Evolutionary conservation across 2,888 invertebrate species (phyloP).

Genomic region (Cloeon dipterum): DNA sequence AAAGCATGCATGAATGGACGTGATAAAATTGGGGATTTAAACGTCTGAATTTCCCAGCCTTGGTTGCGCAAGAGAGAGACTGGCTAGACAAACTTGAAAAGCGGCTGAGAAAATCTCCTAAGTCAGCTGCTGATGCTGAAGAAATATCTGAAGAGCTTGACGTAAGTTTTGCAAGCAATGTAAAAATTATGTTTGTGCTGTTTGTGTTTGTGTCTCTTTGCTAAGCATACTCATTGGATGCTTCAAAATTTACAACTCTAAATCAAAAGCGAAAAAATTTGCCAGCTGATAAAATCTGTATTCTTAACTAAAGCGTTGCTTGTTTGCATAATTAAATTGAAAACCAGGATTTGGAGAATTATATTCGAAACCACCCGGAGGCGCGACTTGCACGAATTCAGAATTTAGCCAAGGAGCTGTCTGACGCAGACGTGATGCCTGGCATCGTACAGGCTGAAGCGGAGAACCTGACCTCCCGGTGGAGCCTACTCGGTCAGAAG

Average conservation of each 20-base stretch:
- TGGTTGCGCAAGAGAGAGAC: constrained; percentile 52
- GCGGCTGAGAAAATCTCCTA: constrained; percentile 41
- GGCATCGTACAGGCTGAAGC: constrained; percentile 40
- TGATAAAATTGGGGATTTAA: background rate
- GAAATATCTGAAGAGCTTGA: constrained; percentile 78
- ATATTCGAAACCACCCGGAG: constrained; percentile 47
- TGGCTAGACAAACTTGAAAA: constrained; percentile 63
- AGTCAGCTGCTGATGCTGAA: constrained; percentile 62
- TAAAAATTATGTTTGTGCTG: constrained; percentile 1
- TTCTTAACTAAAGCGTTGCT: constrained; percentile 1
- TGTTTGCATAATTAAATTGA: background rate
- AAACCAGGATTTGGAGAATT: constrained; percentile 56
- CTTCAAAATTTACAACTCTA: background rate
- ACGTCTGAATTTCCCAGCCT: constrained; percentile 25
- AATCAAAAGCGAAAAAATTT: background rate
- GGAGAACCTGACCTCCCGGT: constrained; percentile 33
- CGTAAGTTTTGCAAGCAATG: constrained; percentile 24
- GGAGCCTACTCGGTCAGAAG: constrained; percentile 44
- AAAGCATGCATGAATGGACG: background rate
- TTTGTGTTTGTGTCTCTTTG: too few relatives aligned
- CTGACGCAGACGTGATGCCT: constrained; percentile 51
- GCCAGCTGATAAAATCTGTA: background rate
- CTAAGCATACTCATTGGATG: too few relatives aligned
- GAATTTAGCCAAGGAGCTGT: constrained; percentile 47
- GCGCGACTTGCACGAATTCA: constrained; percentile 48